These are phyloP conservation scores for Carcinoscorpius rotundicauda DNA, from an alignment of 1,140 invertebrate genomes.

Conservation along the genomic window DNA sequence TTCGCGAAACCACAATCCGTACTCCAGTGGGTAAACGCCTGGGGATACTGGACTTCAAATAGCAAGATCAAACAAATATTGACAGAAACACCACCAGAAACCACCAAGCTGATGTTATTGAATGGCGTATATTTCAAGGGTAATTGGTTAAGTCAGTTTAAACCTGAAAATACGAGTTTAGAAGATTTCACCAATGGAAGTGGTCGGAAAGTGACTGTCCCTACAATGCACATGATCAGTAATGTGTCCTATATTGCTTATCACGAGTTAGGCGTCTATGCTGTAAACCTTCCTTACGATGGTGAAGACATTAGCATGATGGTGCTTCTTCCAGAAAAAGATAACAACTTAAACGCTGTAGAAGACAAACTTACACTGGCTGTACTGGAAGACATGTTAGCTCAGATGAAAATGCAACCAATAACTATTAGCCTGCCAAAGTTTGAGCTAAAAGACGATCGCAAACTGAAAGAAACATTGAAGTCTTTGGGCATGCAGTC, in stretches of 20 bases:
- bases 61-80: too few species aligned
- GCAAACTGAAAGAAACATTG: constrained; percentile 1
- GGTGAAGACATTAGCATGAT: constrained; percentile 6
- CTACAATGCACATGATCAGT: not conserved
- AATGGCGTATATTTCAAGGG: not conserved
- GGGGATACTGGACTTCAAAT: too few species aligned
- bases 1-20: not conserved
- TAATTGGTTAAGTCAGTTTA: not conserved
- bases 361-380: not conserved
- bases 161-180: not conserved
- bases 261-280: not conserved
- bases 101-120: too few species aligned
- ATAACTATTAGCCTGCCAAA: not conserved
- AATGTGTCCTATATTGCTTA: not conserved
- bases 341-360: not conserved
- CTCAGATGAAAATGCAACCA: not conserved
- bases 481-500: constrained; percentile 5
- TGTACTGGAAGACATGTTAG: not conserved
- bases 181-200: not conserved
- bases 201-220: not conserved
- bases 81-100: too few species aligned
- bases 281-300: not conserved
- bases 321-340: not conserved
- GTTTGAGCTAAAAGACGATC: not conserved
- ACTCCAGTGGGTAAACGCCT: not conserved